Evolutionary conservation across 2,797 vertebrate genomes (phyloP).

Genomic region (Danio kyathit): DNA sequence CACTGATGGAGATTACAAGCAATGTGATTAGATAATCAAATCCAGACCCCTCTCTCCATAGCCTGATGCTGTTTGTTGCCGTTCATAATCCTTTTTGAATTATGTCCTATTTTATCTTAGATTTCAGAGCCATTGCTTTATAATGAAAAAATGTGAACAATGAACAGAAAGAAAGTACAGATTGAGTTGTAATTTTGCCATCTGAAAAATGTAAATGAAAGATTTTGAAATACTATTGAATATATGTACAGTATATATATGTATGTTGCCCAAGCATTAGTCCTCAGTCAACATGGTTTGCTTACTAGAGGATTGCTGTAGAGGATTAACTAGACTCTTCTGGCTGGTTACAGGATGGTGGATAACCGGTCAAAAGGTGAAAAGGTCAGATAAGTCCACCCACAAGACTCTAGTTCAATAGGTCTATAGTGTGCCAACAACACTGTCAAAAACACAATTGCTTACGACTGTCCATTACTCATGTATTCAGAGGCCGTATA

Average conservation of each 20-base stretch:
- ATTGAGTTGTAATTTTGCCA: not conserved
- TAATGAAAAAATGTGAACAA: not conserved
- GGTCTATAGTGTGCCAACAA: not conserved
- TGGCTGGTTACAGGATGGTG: constrained; percentile 75
- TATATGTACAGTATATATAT: too few relatives aligned
- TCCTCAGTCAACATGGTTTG: not conserved
- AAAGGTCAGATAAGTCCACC: constrained; percentile 16
- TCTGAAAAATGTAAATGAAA: not conserved
- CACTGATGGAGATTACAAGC: constrained; percentile 80
- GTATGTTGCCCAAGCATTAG: not conserved
- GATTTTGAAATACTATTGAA: not conserved
- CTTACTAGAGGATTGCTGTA: not conserved
- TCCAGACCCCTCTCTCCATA: constrained; percentile 72
- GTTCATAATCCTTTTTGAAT: constrained; percentile 79
- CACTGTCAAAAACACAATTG: not conserved
- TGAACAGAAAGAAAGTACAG: not conserved
- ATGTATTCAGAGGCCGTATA: not conserved
- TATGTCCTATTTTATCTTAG: constrained; percentile 70
- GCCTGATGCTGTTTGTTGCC: constrained; percentile 74
- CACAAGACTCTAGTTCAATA: not conserved
- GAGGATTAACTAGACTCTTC: constrained; percentile 67
- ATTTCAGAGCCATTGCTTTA: constrained; percentile 1
- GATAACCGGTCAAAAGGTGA: constrained; percentile 17
- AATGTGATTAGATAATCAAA: constrained; percentile 86
- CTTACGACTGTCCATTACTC: not conserved